Evolutionary conservation across 2,888 invertebrate species (phyloP).

Genomic region (Epistrophe grossulariae): DNA sequence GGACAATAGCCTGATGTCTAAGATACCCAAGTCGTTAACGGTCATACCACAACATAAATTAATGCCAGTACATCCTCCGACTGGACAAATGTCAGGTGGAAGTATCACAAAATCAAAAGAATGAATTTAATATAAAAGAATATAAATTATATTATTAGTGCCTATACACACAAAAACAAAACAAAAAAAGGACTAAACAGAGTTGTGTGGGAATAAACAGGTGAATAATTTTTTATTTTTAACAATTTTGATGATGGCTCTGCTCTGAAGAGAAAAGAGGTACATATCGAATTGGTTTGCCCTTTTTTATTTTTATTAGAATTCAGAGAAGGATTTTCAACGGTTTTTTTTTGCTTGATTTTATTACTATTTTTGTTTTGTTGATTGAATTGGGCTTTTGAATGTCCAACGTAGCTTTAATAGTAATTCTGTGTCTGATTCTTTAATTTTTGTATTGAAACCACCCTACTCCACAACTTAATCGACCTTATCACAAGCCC

Average conservation of each 20-base stretch:
- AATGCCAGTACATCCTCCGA: conserved; percentile 70
- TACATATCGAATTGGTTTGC: background rate
- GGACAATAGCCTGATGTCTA: conserved; percentile 86
- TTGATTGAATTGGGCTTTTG: background rate
- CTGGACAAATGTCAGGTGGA: conserved; percentile 13
- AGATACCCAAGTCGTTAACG: conserved; percentile 92
- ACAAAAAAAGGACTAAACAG: conserved; percentile 22
- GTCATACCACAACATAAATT: conserved; percentile 88
- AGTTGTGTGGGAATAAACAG: conserved; percentile 21
- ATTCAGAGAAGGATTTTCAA: background rate
- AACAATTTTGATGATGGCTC: conserved; percentile 14
- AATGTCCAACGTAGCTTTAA: background rate
- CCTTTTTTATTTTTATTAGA: background rate
- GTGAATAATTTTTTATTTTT: conserved; percentile 44
- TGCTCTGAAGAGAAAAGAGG: conserved; percentile 4
- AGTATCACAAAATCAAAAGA: conserved; percentile 64
- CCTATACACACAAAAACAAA: conserved; percentile 60
- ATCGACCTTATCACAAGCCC: too few relatives aligned
- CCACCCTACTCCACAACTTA: too few relatives aligned
- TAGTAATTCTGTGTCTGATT: too few relatives aligned
- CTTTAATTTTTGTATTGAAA: too few relatives aligned
- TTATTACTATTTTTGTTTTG: background rate
- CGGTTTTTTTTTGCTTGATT: background rate
- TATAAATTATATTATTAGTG: conserved; percentile 53
- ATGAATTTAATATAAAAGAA: conserved; percentile 26